These are phyloP conservation scores for Varanus salvator DNA, from an alignment of 2,113 vertebrate species.

Conservation along the genomic window DNA sequence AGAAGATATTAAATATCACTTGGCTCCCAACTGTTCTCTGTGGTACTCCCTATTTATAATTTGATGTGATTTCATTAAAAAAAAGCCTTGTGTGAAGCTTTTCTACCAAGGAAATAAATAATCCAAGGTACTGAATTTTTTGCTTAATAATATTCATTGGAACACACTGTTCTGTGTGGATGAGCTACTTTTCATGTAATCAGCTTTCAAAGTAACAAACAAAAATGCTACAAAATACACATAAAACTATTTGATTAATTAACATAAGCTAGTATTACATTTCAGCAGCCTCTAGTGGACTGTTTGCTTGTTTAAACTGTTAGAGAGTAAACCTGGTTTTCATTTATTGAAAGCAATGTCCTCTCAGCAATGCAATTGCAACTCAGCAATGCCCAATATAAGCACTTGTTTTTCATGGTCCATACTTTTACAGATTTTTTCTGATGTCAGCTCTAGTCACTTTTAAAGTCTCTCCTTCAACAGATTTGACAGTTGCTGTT, in stretches of 20 bases:
- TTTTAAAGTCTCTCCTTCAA: too few species aligned
- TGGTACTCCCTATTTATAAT: background rate
- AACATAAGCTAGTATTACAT: background rate
- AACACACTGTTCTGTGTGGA: background rate
- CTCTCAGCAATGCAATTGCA: background rate
- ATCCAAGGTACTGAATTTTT: background rate
- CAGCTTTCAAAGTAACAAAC: background rate
- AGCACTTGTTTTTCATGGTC: background rate
- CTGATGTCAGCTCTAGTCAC: background rate
- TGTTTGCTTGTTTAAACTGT: background rate
- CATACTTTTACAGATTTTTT: background rate
- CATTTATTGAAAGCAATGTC: background rate
- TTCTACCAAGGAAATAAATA: background rate
- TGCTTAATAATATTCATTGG: background rate
- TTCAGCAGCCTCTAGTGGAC: background rate
- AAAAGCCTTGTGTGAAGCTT: background rate
- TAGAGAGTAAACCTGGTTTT: background rate
- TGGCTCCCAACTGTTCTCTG: background rate
- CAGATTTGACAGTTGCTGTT: background rate
- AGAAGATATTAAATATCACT: background rate
- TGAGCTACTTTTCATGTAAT: background rate
- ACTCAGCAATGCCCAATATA: background rate
- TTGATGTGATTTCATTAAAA: background rate
- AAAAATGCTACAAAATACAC: background rate
- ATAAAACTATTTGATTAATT: background rate